Evolutionary conservation across 2,888 invertebrate genomes (phyloP).

Genomic region (Polyommatus icarus): DNA sequence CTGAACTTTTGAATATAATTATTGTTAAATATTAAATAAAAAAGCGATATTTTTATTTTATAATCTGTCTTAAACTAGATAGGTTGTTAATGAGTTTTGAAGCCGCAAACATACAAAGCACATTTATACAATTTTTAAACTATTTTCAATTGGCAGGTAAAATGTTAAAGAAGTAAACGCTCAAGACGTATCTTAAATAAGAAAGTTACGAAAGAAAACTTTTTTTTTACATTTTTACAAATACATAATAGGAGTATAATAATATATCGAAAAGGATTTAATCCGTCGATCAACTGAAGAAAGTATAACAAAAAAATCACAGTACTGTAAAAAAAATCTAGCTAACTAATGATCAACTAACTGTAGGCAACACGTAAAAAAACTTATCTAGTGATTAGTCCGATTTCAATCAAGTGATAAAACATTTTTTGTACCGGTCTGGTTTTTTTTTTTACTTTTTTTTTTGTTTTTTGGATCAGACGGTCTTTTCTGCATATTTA

Average conservation of each 20-base stretch:
- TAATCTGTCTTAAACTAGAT: conserved; percentile 20
- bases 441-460: conserved; percentile 26
- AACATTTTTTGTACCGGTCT: conserved; percentile 23
- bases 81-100: conserved; percentile 40
- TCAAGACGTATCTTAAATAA: not conserved
- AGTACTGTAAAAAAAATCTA: conserved; percentile 61
- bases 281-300: conserved; percentile 64
- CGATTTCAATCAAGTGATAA: conserved; percentile 48
- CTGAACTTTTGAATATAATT: not conserved
- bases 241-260: not conserved
- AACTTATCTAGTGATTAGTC: conserved; percentile 61
- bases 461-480: conserved; percentile 1
- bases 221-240: conserved; percentile 31
- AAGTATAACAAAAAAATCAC: conserved; percentile 69
- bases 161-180: conserved; percentile 1
- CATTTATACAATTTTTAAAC: conserved; percentile 49
- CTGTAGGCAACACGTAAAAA: conserved; percentile 53
- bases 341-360: conserved; percentile 41
- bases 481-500: not conserved
- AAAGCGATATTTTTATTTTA: not conserved
- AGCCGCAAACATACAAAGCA: conserved; percentile 59
- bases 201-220: conserved; percentile 21
- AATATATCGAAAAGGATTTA: conserved; percentile 50
- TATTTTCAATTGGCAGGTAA: conserved; percentile 6
- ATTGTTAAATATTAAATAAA: not conserved